Percentiles rank a stretch among this genome's conserved stretches.
Conservation (phyloP, 2,888 invertebrate species). For the Hybos culiciformis region DNA sequence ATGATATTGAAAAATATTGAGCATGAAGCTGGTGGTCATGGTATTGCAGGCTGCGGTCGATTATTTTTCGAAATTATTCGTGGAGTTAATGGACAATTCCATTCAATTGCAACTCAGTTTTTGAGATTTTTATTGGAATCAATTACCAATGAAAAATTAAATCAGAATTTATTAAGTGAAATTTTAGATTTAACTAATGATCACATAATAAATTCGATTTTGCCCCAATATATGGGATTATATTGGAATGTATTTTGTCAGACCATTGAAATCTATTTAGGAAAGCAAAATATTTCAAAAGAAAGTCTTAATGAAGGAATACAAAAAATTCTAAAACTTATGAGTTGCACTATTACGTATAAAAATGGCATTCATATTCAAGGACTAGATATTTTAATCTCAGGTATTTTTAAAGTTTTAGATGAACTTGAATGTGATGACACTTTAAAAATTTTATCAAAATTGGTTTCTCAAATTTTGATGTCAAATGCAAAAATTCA, state of each 20-base stretch:
- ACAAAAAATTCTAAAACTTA: constrained; percentile 39
- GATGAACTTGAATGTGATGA: constrained; percentile 13
- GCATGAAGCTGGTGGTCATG: constrained; percentile 54
- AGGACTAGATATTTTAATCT: constrained; percentile 45
- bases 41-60: constrained; percentile 66
- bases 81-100: constrained; percentile 72
- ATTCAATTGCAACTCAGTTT: constrained; percentile 64
- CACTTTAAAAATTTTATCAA: constrained; percentile 25
- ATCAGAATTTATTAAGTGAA: constrained; percentile 36
- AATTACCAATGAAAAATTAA: constrained; percentile 38
- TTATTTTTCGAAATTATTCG: constrained; percentile 78
- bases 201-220: constrained; percentile 48
- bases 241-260: constrained; percentile 49
- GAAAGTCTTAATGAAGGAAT: constrained; percentile 7
- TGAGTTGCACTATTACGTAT: constrained; percentile 47
- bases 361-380: constrained; percentile 49
- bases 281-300: constrained; percentile 3
- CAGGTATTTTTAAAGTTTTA: constrained; percentile 35
- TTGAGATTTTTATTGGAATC: constrained; percentile 52
- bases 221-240: constrained; percentile 46
- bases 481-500: constrained; percentile 48
- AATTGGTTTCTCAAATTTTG: constrained; percentile 45
- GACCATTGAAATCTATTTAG: constrained; percentile 27
- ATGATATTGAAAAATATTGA: constrained; percentile 54
- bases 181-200: constrained; percentile 51